Conservation (phyloP, 1,140 invertebrate genomes). For the Bombus picipes region DNA sequence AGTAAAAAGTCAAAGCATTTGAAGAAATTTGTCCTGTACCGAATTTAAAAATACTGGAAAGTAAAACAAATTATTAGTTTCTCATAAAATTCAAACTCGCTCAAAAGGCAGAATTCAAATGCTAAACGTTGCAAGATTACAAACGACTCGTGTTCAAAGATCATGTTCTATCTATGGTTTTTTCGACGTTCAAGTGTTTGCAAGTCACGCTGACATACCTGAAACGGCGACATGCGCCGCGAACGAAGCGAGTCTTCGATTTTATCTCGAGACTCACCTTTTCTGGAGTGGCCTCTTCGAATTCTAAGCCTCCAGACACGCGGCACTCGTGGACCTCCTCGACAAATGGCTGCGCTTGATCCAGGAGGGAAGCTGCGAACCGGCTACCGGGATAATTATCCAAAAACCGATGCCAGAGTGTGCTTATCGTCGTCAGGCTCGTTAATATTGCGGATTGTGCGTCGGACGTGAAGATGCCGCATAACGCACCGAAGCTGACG, state of each 20-base stretch:
- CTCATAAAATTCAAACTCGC: no score
- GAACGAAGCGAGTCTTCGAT: conserved; percentile 48
- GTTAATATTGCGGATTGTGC: conserved; percentile 44
- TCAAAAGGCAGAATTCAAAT: no score
- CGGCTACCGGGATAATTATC: conserved; percentile 60
- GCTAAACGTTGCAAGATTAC: not conserved
- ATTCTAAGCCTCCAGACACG: conserved; percentile 27
- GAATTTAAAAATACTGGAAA: no score
- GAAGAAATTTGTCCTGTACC: no score
- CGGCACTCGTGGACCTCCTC: conserved; percentile 22
- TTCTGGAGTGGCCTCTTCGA: conserved; percentile 24
- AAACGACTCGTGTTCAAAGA: not conserved
- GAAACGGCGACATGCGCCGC: not conserved
- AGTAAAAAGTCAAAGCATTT: no score
- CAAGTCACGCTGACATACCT: conserved; percentile 34
- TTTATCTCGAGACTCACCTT: conserved; percentile 61
- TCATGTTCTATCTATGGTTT: no score
- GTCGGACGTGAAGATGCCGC: conserved; percentile 29
- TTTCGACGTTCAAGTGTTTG: not conserved
- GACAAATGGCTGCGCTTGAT: conserved; percentile 40
- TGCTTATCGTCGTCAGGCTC: conserved; percentile 24
- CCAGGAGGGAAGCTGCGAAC: conserved; percentile 26
- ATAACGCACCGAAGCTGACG: not conserved
- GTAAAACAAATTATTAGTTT: no score
- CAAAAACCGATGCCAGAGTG: conserved; percentile 37